Evolutionary conservation across 2,888 invertebrate species (phyloP), one percentile per base, ranked within the genome.

Genomic region (Drosophila buzzatii): DNA sequence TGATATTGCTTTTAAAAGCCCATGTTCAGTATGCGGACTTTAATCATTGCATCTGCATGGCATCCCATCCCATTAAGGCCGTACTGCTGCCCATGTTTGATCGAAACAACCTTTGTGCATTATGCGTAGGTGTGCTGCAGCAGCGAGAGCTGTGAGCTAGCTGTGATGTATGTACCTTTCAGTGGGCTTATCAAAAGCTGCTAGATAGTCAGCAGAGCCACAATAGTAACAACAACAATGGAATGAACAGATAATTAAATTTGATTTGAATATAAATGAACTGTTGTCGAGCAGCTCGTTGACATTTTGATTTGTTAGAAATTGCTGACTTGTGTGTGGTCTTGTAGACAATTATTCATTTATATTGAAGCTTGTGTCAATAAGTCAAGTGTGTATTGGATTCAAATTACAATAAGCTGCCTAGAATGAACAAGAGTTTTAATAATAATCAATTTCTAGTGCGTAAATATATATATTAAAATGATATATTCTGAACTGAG

Each of bases 91-190:
- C 56, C 42, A 44, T 37, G 44, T 58, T 27, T 69, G 63, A 39
- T 33, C 33, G 68, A 60, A 70, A 88, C 82, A 73, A 55, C 59
- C 63, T 61, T 70, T 76, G 62, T 85, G 83, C 84, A 88, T 90
- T 84, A 88, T 60, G 33, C 45, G 16, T 39, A 47, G 23, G 14
- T 53, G 23, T 6, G 27, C 6, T 1, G 27, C 41, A 35, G 14
- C 4, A 23, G 35, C 33, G 5, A 14, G 3, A 35, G 52, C 1
- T 14, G 37, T 14, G 56, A 12, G 47, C 41, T 49, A 45, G 33
- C 35, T 47, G 12, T 8, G 33, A 33, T 31, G 8, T 27, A 10
- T 39, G 9, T 31, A 39, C 41, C 52, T 45, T 53, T 61, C 53
- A 70, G 44, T 45, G 45, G 45, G 31, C 12, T 10, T n/a, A n/a